A percentile compares a stretch with the other conserved stretches of the same genome.
phyloP scores from a whole-genome alignment of 2,888 invertebrate genomes.

The Dromius quadrimaculatus region DNA sequence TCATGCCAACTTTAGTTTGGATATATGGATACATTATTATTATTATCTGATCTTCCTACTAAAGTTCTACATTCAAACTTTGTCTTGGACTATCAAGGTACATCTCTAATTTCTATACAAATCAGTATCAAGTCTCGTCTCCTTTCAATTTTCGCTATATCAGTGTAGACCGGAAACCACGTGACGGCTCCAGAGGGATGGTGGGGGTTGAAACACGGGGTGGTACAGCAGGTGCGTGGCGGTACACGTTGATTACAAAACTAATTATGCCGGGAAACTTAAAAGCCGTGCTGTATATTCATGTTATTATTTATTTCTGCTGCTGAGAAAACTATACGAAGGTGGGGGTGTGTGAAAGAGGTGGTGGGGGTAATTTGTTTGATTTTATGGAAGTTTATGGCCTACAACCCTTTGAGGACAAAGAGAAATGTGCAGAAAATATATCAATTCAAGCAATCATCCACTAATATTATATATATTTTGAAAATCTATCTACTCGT shows the following conservation, averaged over 20 bases:
- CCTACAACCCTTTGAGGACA: neutral
- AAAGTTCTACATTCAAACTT: no score
- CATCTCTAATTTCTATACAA: slow-evolving; percentile 49
- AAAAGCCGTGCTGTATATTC: slow-evolving; percentile 62
- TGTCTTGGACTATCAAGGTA: slow-evolving; percentile 55
- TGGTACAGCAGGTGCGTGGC: slow-evolving; percentile 60
- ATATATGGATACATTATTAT: no score
- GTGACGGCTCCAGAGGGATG: neutral
- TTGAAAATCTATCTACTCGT: no score
- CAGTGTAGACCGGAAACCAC: slow-evolving; percentile 21
- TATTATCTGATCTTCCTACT: no score
- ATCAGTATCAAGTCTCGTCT: neutral
- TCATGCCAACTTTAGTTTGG: no score
- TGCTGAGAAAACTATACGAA: slow-evolving; percentile 26
- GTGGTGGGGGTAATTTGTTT: slow-evolving; percentile 7
- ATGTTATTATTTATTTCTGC: slow-evolving; percentile 61
- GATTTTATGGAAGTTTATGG: slow-evolving; percentile 18
- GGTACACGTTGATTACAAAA: slow-evolving; percentile 64
- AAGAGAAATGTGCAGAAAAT: neutral
- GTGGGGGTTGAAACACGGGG: neutral
- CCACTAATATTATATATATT: no score
- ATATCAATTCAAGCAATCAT: no score
- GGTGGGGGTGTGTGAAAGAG: neutral
- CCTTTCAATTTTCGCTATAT: neutral
- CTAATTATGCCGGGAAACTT: slow-evolving; percentile 64